phyloP scores from a whole-genome alignment of 1,140 invertebrate species.

The Anthonomus grandis region DNA sequence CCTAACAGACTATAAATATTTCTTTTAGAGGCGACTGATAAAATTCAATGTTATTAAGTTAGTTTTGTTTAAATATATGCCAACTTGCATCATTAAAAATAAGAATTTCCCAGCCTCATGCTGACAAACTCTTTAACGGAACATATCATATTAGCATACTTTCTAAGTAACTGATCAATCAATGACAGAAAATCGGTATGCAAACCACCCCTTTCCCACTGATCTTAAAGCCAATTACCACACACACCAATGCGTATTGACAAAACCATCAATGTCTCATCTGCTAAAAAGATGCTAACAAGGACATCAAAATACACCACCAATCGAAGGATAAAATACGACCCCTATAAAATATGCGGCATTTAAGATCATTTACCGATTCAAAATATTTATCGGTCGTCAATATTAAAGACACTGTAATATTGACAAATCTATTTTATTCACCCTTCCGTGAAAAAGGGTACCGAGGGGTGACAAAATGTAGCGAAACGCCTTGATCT shows the following conservation, averaged over 20 bases:
- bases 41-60: no score
- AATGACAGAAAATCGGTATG: slow-evolving; percentile 5
- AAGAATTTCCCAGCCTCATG: slow-evolving; percentile 5
- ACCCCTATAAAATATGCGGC: slow-evolving; percentile 23
- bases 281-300: slow-evolving; percentile 26
- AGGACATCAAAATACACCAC: slow-evolving; percentile 24
- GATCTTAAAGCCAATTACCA: slow-evolving; percentile 18
- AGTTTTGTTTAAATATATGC: no score
- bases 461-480: slow-evolving; percentile 14
- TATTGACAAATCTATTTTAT: slow-evolving; percentile 37
- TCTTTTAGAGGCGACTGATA: no score
- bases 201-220: slow-evolving; percentile 23
- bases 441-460: slow-evolving; percentile 9
- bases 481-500: slow-evolving; percentile 13
- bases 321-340: slow-evolving; percentile 18
- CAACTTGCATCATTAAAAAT: no score
- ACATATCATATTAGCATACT: slow-evolving; percentile 8
- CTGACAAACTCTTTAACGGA: background rate
- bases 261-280: slow-evolving; percentile 12
- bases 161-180: slow-evolving; percentile 3
- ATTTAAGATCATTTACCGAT: slow-evolving; percentile 28
- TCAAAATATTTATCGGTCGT: slow-evolving; percentile 40
- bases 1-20: no score
- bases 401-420: slow-evolving; percentile 37
- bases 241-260: slow-evolving; percentile 16